Percentiles rank a stretch among this genome's conserved stretches.
Evolutionary conservation across 2,797 vertebrate species (phyloP).

Genomic region (Cheirogaleus major): DNA sequence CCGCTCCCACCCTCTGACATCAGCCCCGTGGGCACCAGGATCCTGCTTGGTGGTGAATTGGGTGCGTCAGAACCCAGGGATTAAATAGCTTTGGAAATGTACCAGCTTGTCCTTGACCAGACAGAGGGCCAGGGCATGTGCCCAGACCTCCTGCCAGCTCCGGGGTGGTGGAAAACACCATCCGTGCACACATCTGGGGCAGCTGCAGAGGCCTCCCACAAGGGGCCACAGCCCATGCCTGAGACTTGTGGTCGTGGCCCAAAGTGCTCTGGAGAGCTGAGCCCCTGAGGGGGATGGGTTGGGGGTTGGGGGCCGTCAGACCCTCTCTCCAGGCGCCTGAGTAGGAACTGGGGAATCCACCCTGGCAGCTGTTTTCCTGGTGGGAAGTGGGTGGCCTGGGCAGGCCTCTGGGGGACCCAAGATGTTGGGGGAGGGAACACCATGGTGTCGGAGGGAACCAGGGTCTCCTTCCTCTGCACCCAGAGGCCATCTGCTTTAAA

Average conservation of each 20-base stretch:
- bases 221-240: neutral
- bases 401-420: neutral
- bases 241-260: neutral
- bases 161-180: neutral
- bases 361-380: neutral
- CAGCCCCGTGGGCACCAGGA: constrained; percentile 48
- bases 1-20: neutral
- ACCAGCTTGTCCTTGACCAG: neutral
- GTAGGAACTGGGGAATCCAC: neutral
- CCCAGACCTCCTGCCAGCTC: neutral
- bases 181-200: fast-evolving
- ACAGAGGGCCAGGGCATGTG: neutral
- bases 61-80: constrained; percentile 56
- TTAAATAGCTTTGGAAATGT: constrained; percentile 62
- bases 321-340: neutral
- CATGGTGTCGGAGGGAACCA: neutral
- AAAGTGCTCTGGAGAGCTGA: neutral
- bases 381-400: neutral
- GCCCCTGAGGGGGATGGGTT: fast-evolving
- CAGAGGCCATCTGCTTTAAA: constrained; percentile 25
- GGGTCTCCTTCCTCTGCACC: neutral
- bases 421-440: neutral
- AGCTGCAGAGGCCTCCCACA: neutral
- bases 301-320: neutral
- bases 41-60: constrained; percentile 28